Evolutionary conservation across 2,113 vertebrate species (phyloP).

Genomic region (Lampris megalopsis): DNA sequence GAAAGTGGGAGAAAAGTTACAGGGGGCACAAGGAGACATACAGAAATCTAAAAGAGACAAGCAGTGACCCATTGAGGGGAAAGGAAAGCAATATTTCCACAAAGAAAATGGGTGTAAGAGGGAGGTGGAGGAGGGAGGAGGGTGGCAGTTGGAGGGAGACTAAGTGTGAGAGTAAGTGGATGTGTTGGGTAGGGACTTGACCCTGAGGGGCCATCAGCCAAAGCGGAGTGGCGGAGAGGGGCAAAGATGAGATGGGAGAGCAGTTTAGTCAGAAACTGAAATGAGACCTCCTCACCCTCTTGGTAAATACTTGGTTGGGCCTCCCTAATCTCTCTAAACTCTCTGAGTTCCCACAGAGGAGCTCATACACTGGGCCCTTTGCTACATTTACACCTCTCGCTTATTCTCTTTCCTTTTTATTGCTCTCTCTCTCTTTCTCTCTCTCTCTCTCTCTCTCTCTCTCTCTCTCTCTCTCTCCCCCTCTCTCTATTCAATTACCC

Average conservation of each 20-base stretch:
- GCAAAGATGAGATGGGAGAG: constrained; percentile 39
- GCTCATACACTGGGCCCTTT: constrained; percentile 13
- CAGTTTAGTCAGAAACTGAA: constrained; percentile 57
- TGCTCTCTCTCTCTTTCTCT: constrained; percentile 46
- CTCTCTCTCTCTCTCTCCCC: not conserved
- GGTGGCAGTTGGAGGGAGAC: not conserved
- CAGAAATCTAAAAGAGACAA: not conserved
- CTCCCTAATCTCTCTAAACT: constrained; percentile 36
- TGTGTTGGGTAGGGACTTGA: constrained; percentile 27
- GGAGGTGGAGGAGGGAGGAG: constrained; percentile 6
- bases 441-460: constrained; percentile 17
- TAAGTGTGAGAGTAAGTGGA: not conserved
- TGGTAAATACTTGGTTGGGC: constrained; percentile 31
- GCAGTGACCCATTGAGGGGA: not conserved
- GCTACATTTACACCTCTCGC: too few relatives aligned
- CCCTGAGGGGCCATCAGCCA: constrained; percentile 60
- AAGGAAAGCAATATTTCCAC: not conserved
- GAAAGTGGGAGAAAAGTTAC: not conserved
- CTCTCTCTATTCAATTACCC: constrained; percentile 13
- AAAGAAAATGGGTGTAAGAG: constrained; percentile 5
- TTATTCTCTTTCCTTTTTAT: constrained; percentile 12
- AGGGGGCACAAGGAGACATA: not conserved
- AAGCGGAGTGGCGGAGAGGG: constrained; percentile 44
- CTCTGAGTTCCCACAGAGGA: constrained; percentile 39
- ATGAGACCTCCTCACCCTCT: constrained; percentile 47